Evolutionary conservation across 2,797 vertebrate genomes (phyloP), one percentile per base, ranked within the genome.

Genomic region (Leptodactylus fallax): DNA sequence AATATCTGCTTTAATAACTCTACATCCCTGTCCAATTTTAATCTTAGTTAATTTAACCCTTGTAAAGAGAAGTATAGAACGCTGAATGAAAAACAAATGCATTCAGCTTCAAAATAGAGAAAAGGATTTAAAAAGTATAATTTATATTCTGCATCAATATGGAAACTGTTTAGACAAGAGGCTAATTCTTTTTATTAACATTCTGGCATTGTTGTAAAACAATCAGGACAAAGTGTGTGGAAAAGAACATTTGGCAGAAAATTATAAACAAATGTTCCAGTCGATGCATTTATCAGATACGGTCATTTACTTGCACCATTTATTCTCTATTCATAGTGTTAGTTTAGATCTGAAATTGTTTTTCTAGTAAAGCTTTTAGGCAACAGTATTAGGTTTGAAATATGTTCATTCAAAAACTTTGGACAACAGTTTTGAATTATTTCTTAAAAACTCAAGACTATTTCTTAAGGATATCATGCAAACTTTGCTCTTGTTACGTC

Each of bases 201-300:
- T 81, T 81, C 55, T 81, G 79, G 79, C 79, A 81, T 63, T 81
- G 61, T 61, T 63, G 80, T 82, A 51, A 23, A 82, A 47, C 80
- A 82, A 69, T 55, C 80, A 82, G 45, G 63, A 51, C 45, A 67
- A 65, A 81, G 45, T 19, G 61, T 51, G 60, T 10, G 77, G 19
- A 82, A 69, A 53, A 36, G 60, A 69, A 53, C 45, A 82, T 51
- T 65, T 82, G 80, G 45, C 63, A 82, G 53, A 25, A 69, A 82
- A 63, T 63, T 47, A 27, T 55, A 82, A 60, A 58, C 78, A 79
- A 82, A 69, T 82, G 80, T 82, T 82, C 19, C 47, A 82, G 63
- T 69, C 8, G 45, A 45, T 82, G 61, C 47, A 63, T 82, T 69
- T 82, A 53, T 82, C 23, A 67, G 80, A 82, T 69, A 82, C 63